Conservation (phyloP, 2,113 vertebrate species). For the Mesembrinibis cayennensis region DNA sequence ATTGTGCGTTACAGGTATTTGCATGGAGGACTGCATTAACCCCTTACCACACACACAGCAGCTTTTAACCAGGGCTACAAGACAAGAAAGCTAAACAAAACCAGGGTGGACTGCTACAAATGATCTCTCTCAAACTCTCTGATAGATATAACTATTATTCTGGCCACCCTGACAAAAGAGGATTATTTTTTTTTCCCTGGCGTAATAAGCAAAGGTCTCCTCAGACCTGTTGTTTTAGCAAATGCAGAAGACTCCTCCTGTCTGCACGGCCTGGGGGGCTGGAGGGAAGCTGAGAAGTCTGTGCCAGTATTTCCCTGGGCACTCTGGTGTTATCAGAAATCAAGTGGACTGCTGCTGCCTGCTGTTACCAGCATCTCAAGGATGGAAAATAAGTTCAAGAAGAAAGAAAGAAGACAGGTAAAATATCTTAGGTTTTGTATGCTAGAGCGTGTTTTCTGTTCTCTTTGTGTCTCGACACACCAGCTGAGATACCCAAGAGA, state of each 20-base stretch:
- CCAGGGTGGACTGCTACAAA: background rate
- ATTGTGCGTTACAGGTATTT: background rate
- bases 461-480: background rate
- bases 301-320: background rate
- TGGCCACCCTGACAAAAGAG: background rate
- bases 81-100: background rate
- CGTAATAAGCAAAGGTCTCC: background rate
- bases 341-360: background rate
- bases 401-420: background rate
- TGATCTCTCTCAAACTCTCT: background rate
- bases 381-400: background rate
- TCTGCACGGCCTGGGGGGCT: background rate
- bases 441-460: background rate
- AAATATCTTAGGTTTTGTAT: background rate
- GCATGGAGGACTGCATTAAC: background rate
- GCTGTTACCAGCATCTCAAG: background rate
- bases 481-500: background rate
- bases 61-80: background rate
- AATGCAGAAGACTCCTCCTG: background rate
- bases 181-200: background rate
- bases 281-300: background rate
- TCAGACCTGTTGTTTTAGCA: background rate
- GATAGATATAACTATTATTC: background rate
- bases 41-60: fast-evolving
- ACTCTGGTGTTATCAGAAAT: background rate